phyloP scores from a whole-genome alignment of 2,888 invertebrate species.

The Spisula solida region DNA sequence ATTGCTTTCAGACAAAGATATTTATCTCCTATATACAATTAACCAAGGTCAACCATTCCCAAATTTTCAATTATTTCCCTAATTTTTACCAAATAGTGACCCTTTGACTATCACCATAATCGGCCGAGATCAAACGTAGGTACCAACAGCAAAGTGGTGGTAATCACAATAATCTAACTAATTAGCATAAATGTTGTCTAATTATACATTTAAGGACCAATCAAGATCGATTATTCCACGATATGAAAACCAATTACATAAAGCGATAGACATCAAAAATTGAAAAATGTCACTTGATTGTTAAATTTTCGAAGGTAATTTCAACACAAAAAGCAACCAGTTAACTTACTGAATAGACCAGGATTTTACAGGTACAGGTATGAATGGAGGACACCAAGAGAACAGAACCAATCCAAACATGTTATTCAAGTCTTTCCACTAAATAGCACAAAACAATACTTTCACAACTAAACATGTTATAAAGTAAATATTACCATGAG shows the following conservation, averaged over 20 bases:
- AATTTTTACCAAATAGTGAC: constrained; percentile 48
- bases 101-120: constrained; percentile 47
- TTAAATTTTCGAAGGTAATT: constrained; percentile 24
- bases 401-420: neutral
- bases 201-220: constrained; percentile 69
- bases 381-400: neutral
- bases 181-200: constrained; percentile 70
- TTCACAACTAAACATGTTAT: neutral
- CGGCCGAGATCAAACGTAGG: constrained; percentile 60
- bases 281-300: neutral
- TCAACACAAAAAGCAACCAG: constrained; percentile 7
- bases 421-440: neutral
- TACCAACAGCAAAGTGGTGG: constrained; percentile 40
- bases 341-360: neutral
- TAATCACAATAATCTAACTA: constrained; percentile 62
- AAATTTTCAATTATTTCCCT: constrained; percentile 14
- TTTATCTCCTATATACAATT: neutral
- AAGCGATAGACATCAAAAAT: constrained; percentile 47
- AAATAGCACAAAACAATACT: neutral
- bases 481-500: too few relatives aligned
- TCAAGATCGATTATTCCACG: constrained; percentile 57
- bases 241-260: constrained; percentile 63
- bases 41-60: constrained; percentile 12
- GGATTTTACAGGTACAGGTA: neutral
- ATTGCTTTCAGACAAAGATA: neutral